Evolutionary conservation across 2,113 vertebrate genomes (phyloP).

Genomic region (Halichoerus grypus): DNA sequence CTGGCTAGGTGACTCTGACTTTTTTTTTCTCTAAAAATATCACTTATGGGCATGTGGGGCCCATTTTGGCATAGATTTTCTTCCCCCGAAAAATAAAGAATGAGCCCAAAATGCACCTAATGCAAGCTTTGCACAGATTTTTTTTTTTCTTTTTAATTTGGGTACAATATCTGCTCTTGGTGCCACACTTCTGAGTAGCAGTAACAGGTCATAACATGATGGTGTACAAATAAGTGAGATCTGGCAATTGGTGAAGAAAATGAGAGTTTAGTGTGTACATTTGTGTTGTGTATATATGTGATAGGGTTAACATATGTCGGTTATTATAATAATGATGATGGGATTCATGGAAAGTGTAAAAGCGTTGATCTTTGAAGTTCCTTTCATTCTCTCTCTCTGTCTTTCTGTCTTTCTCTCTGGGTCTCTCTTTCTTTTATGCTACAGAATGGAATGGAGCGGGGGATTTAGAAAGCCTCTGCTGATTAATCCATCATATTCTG

Average conservation of each 20-base stretch:
- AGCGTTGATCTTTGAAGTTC: background rate
- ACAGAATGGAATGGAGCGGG: background rate
- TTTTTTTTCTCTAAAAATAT: background rate
- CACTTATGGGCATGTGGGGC: background rate
- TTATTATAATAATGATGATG: background rate
- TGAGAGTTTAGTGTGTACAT: background rate
- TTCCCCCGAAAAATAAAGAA: background rate
- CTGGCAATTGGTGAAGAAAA: background rate
- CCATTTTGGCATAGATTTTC: background rate
- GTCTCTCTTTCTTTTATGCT: background rate
- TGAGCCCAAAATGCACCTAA: background rate
- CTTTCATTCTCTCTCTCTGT: background rate
- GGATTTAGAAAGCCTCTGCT: conserved; percentile 38
- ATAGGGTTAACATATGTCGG: background rate
- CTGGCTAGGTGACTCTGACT: background rate
- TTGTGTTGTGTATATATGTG: background rate
- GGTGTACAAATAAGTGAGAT: background rate
- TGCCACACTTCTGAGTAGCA: background rate
- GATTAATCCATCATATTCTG: conserved; percentile 73
- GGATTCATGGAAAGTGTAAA: background rate
- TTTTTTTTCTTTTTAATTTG: background rate
- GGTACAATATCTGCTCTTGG: background rate
- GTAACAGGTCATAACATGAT: background rate
- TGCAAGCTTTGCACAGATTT: background rate
- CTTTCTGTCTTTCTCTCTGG: background rate